Evolutionary conservation across 2,888 invertebrate genomes (phyloP), one percentile per base, ranked within the genome.

Genomic region (Galerucella nymphaeae): DNA sequence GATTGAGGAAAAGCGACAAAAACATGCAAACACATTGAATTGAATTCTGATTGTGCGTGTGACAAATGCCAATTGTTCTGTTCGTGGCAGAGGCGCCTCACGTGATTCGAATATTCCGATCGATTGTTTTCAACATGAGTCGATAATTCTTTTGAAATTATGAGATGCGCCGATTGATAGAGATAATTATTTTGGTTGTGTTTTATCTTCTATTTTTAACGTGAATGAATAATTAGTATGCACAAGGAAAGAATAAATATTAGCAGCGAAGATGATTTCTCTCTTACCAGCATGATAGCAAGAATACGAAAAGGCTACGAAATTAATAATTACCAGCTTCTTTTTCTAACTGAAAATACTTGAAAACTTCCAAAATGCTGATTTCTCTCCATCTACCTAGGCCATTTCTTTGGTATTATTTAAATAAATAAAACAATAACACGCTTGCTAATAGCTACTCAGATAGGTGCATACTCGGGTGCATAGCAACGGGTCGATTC

Each of bases 1-100:
- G 63, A 66, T 63, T 71, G 67, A 58, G 72, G 50, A 71, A 64
- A 62, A 66, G 65, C 66, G 62, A 75, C 75, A 80, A 78, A 80
- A 80, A 78, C 78, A 80, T 76, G 79, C 78, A 78, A 80, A 80
- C 78, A 80, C 80, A 80, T 80, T 75, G 79, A 74, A 65, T 75
- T 66, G 78, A 74, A 65, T 75, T 66, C 78, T 80, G 79, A 65
- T 75, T 66, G 78, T 80, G 79, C 81, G 80, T 82, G 81, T 72
- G 75, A 72, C 74, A 74, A 79, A 79, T 78, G 72, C 75, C 79
- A 76, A 80, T 76, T 76, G 81, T 77, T 77, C 77, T 76, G 75
- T 74, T 76, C 74, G 76, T 77, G 80, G 77, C 80, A 79, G 78
- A 74, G 81, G 80, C 81, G 80, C 79, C 79, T 79, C 78, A 81